A percentile compares a stretch with the other conserved stretches of the same genome.
phyloP scores from a whole-genome alignment of 2,113 vertebrate genomes.

The Romanogobio albipinnatus region DNA sequence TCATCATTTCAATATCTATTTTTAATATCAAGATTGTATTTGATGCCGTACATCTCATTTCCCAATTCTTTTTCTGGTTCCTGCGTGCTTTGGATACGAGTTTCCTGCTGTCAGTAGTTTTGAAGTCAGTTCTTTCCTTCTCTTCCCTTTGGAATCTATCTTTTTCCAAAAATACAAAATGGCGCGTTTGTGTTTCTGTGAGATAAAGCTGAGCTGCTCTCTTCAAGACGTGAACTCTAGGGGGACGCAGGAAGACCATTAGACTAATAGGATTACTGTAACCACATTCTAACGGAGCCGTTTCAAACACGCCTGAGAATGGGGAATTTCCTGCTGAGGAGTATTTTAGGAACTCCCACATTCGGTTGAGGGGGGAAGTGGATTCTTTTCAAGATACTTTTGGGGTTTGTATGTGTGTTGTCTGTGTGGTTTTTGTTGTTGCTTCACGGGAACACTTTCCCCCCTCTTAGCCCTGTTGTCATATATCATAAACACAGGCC shows the following conservation, averaged over 20 bases:
- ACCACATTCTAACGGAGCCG: slow-evolving; percentile 65
- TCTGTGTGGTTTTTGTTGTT: slow-evolving; percentile 43
- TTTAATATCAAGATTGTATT: too few relatives aligned
- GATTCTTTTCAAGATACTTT: slow-evolving; percentile 14
- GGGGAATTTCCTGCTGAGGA: slow-evolving; percentile 78
- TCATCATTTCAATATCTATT: too few relatives aligned
- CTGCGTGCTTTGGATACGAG: neutral
- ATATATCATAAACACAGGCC: slow-evolving; percentile 71
- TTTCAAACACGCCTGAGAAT: slow-evolving; percentile 72
- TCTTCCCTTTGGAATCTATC: slow-evolving; percentile 2
- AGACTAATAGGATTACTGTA: slow-evolving; percentile 78
- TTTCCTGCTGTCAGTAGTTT: neutral
- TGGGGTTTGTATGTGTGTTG: slow-evolving; percentile 44
- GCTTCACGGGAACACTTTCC: slow-evolving; percentile 53
- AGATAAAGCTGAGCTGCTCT: slow-evolving; percentile 38
- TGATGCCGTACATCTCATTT: neutral
- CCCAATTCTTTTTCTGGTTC: neutral
- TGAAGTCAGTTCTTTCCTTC: neutral
- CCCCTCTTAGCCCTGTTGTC: slow-evolving; percentile 54
- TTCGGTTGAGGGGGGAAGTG: slow-evolving; percentile 55
- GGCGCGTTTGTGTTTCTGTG: slow-evolving; percentile 2
- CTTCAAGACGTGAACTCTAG: slow-evolving; percentile 32
- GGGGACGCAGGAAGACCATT: slow-evolving; percentile 71
- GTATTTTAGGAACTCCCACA: slow-evolving; percentile 79
- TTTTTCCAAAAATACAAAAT: slow-evolving; percentile 36